Percentiles rank a stretch among this genome's conserved stretches.
phyloP scores from a whole-genome alignment of 2,113 vertebrate genomes.

The Leptosomus discolor region DNA sequence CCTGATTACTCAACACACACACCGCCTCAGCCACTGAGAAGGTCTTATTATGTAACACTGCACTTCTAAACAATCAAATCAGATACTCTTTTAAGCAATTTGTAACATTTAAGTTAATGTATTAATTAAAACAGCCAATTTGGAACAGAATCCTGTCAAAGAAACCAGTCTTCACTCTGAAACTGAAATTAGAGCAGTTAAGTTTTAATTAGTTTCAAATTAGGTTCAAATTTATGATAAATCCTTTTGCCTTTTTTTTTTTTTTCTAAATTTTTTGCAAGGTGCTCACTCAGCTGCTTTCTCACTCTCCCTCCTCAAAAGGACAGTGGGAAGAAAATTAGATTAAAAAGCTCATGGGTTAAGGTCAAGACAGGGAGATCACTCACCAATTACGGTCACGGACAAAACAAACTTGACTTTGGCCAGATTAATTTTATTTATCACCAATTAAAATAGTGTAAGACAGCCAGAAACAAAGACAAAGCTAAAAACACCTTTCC shows the following conservation, averaged over 20 bases:
- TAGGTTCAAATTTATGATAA: neutral
- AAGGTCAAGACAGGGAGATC: neutral
- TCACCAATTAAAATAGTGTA: neutral
- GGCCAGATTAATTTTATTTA: neutral
- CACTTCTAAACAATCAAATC: neutral
- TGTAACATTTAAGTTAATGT: neutral
- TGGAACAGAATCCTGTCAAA: neutral
- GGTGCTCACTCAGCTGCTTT: rapidly evolving
- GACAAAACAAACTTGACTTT: neutral
- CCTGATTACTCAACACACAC: neutral
- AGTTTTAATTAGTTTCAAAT: neutral
- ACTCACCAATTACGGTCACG: neutral
- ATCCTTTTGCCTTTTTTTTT: neutral
- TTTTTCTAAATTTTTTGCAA: neutral
- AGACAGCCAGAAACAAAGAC: neutral
- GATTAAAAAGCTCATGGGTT: neutral
- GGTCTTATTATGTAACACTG: neutral
- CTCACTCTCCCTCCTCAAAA: neutral
- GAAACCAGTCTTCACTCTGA: neutral
- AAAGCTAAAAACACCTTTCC: neutral
- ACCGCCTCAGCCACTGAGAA: neutral
- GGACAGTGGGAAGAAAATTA: neutral
- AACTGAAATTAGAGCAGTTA: neutral
- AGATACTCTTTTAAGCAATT: neutral
- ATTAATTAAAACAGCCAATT: neutral